Evolutionary conservation across 2,797 vertebrate genomes (phyloP).

Genomic region (Clarias pachynema): DNA sequence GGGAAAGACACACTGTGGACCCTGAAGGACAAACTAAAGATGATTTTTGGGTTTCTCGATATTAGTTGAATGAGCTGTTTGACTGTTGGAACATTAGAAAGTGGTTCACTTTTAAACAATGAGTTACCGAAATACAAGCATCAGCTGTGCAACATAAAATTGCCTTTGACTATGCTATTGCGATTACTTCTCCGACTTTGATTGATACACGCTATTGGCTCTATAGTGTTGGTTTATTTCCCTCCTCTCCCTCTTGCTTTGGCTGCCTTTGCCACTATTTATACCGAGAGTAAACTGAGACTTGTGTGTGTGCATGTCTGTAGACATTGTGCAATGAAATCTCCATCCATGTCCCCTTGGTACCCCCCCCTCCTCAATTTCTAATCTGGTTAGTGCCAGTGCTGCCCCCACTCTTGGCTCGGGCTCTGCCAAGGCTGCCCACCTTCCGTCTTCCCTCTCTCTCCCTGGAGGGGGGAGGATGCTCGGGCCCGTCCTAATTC

Average conservation of each 20-base stretch:
- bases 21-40: background rate
- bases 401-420: conserved; percentile 68
- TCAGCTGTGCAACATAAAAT: background rate
- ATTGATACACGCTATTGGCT: conserved; percentile 27
- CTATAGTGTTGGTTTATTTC: background rate
- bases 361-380: conserved; percentile 42
- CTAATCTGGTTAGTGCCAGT: conserved; percentile 57
- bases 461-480: conserved; percentile 57
- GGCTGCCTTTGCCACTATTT: conserved; percentile 11
- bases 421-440: conserved; percentile 68
- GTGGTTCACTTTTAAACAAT: background rate
- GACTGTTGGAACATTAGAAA: background rate
- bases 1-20: background rate
- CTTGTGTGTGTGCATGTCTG: conserved; percentile 45
- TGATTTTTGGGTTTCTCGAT: background rate
- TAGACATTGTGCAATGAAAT: conserved; percentile 55
- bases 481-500: conserved; percentile 69
- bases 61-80: background rate
- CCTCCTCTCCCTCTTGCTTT: conserved; percentile 29
- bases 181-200: conserved; percentile 27
- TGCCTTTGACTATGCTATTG: background rate
- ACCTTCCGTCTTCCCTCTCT: conserved; percentile 58
- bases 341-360: conserved; percentile 44
- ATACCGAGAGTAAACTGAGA: conserved; percentile 49
- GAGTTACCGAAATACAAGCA: background rate